A percentile compares a stretch with the other conserved stretches of the same genome.
Conservation (phyloP, 2,888 invertebrate species). For the Stenolophus ochropezus region DNA sequence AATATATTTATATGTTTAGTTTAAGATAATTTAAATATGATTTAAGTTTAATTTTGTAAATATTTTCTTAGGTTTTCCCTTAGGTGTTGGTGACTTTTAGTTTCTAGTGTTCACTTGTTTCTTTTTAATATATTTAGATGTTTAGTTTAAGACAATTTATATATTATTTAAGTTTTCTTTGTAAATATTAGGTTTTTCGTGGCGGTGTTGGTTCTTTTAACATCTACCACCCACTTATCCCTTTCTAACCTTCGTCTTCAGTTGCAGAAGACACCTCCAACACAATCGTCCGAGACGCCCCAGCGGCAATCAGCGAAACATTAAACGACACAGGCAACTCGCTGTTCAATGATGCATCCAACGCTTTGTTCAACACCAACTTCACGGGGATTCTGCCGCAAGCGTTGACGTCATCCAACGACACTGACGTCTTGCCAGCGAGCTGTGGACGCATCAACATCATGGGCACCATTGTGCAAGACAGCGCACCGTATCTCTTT, state of each 20-base stretch:
- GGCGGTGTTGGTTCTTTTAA: too few relatives aligned
- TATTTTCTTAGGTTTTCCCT: not conserved
- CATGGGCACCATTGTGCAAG: constrained; percentile 94
- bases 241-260: constrained; percentile 12
- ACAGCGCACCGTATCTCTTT: constrained; percentile 95
- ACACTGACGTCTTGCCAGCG: constrained; percentile 74
- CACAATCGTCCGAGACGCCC: constrained; percentile 18
- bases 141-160: too few relatives aligned
- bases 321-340: constrained; percentile 31
- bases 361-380: constrained; percentile 44
- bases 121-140: constrained; percentile 21
- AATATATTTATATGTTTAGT: not conserved
- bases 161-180: too few relatives aligned
- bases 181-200: too few relatives aligned
- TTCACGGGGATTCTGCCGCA: constrained; percentile 62
- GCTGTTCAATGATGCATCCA: constrained; percentile 34
- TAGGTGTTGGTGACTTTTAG: not conserved
- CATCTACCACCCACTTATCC: too few relatives aligned
- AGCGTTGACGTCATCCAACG: constrained; percentile 76
- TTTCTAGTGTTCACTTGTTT: not conserved
- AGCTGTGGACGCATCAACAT: constrained; percentile 90
- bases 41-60: not conserved
- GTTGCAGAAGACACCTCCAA: constrained; percentile 38
- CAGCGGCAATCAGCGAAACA: constrained; percentile 26
- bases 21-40: not conserved